Conservation (phyloP, 2,888 invertebrate species). For the Leptopterna dolabrata region DNA sequence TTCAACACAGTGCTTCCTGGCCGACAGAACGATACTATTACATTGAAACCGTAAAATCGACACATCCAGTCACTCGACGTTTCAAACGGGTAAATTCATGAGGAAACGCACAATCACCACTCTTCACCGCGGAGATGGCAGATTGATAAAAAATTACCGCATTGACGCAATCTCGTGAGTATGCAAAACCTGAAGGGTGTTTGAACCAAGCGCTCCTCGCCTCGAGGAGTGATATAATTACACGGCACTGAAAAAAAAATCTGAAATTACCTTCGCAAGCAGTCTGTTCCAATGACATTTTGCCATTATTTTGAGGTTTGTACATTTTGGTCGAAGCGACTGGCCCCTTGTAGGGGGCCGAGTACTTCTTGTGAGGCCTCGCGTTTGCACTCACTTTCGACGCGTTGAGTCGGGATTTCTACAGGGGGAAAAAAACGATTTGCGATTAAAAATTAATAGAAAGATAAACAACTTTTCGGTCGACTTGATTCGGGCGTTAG, state of each 20-base stretch:
- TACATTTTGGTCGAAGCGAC: conserved; percentile 43
- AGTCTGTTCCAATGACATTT: conserved; percentile 87
- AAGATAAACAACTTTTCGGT: background rate
- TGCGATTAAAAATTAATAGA: background rate
- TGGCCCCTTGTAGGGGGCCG: conserved; percentile 36
- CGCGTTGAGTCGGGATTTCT: background rate
- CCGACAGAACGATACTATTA: background rate
- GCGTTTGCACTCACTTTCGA: conserved; percentile 43
- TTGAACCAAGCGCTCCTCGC: background rate
- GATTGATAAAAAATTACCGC: conserved; percentile 49
- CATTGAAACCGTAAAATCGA: background rate
- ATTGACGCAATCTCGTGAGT: conserved; percentile 48
- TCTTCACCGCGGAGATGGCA: background rate
- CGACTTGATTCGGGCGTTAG: background rate
- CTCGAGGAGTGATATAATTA: background rate
- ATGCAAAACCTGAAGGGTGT: background rate
- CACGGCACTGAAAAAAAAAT: background rate
- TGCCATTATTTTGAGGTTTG: conserved; percentile 55
- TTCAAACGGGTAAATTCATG: background rate
- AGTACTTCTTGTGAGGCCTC: conserved; percentile 43
- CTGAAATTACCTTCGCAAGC: conserved; percentile 84
- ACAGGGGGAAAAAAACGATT: background rate
- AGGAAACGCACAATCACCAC: background rate
- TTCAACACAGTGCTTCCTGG: background rate
- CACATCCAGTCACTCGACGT: background rate